phyloP scores from a whole-genome alignment of 2,113 vertebrate species.

The Heptranchias perlo region DNA sequence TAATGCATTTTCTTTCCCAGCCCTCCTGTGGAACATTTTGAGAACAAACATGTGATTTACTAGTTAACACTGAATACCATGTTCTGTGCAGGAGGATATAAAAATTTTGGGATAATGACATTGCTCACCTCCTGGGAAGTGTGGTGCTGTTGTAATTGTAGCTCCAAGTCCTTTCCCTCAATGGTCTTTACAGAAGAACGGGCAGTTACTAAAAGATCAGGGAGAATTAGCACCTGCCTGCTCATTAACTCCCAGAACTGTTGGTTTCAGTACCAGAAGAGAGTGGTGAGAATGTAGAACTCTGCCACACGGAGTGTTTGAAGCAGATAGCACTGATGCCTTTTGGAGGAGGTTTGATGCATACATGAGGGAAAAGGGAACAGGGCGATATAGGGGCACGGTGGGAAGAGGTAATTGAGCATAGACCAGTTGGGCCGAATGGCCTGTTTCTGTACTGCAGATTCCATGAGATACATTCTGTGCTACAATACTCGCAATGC shows the following conservation, averaged over 20 bases:
- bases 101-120: neutral
- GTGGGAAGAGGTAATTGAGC: neutral
- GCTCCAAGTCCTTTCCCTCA: neutral
- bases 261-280: neutral
- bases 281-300: neutral
- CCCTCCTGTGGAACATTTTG: neutral
- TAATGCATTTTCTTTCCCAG: conserved; percentile 2
- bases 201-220: neutral
- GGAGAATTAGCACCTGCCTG: neutral
- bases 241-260: neutral
- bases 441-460: neutral
- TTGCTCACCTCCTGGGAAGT: neutral
- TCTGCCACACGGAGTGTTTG: neutral
- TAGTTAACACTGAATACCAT: neutral
- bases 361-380: neutral
- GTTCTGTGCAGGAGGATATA: neutral
- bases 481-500: neutral
- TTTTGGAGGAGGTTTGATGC: too few relatives aligned
- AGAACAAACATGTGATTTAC: neutral
- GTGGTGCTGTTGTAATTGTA: neutral
- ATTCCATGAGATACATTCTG: neutral
- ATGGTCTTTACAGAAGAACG: neutral
- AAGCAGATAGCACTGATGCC: neutral
- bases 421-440: neutral
- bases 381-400: neutral